phyloP scores from a whole-genome alignment of 2,888 invertebrate species.

The Chrysotoxum bicinctum region DNA sequence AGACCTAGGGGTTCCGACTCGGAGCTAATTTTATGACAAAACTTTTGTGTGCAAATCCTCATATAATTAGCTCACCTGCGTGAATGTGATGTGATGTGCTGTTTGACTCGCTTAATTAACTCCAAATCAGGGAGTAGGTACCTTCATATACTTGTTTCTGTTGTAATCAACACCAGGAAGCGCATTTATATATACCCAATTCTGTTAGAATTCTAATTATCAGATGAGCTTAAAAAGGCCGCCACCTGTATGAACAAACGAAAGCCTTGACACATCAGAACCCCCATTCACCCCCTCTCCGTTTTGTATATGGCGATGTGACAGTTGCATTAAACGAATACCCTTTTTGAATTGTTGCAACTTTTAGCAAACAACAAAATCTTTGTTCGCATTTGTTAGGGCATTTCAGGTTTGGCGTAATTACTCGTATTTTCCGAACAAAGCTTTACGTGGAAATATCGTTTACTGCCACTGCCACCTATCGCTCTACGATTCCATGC shows the following conservation, averaged over 20 bases:
- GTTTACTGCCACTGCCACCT: not conserved
- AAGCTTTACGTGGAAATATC: slow-evolving; percentile 45
- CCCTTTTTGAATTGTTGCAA: slow-evolving; percentile 45
- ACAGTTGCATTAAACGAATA: slow-evolving; percentile 27
- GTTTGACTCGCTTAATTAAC: slow-evolving; percentile 49
- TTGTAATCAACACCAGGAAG: slow-evolving; percentile 68
- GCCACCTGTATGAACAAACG: slow-evolving; percentile 5
- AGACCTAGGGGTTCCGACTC: not conserved
- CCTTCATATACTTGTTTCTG: not conserved
- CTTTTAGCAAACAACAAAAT: slow-evolving; percentile 6
- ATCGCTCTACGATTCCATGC: not conserved
- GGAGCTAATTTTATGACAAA: slow-evolving; percentile 28
- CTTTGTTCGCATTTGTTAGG: slow-evolving; percentile 65
- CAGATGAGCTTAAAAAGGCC: slow-evolving; percentile 45
- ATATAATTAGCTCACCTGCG: slow-evolving; percentile 39
- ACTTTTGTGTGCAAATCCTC: slow-evolving; percentile 38
- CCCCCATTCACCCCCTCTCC: not conserved
- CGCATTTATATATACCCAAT: slow-evolving; percentile 41
- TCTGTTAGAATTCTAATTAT: slow-evolving; percentile 58
- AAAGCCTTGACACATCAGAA: slow-evolving; percentile 49
- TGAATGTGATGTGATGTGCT: not conserved
- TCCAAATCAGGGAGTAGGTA: slow-evolving; percentile 58
- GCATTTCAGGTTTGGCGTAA: slow-evolving; percentile 68
- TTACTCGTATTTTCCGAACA: slow-evolving; percentile 62
- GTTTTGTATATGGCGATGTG: not conserved